Evolutionary conservation across 2,113 vertebrate genomes (phyloP).

Genomic region (Ictalurus punctatus): DNA sequence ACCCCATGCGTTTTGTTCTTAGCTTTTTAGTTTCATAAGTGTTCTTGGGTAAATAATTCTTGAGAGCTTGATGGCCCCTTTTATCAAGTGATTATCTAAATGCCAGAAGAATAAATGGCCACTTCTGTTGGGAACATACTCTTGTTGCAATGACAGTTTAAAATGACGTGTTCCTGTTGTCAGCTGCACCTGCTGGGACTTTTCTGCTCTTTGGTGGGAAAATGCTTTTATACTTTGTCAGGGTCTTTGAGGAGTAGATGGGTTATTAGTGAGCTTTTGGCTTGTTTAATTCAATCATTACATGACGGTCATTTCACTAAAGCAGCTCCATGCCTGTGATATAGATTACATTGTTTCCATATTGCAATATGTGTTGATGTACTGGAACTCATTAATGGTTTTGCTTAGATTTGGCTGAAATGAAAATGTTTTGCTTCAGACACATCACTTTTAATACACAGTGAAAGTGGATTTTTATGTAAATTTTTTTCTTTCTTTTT

Average conservation of each 20-base stretch:
- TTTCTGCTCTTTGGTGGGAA: slow-evolving; percentile 50
- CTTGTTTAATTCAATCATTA: slow-evolving; percentile 23
- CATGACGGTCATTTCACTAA: neutral
- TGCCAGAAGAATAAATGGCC: slow-evolving; percentile 20
- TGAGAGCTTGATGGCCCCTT: neutral
- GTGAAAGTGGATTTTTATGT: neutral
- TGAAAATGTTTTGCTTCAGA: neutral
- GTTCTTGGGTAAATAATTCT: slow-evolving; percentile 19
- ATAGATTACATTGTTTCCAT: neutral
- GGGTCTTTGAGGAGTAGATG: neutral
- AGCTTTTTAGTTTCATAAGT: slow-evolving; percentile 1
- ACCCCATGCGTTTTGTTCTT: neutral
- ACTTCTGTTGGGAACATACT: slow-evolving; percentile 9
- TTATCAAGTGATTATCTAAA: slow-evolving; percentile 18
- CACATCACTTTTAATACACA: neutral
- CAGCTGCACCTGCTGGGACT: slow-evolving; percentile 43
- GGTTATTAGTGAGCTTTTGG: slow-evolving; percentile 10
- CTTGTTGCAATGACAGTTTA: slow-evolving; percentile 9
- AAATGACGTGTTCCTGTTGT: slow-evolving; percentile 20
- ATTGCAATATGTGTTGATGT: neutral
- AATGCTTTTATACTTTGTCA: slow-evolving; percentile 45
- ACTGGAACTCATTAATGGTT: too few species aligned
- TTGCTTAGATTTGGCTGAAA: neutral
- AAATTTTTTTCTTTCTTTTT: too few species aligned
- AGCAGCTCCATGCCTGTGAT: neutral